These are phyloP conservation scores for Setophaga kirtlandii DNA, from an alignment of 2,113 vertebrate genomes.

Conservation along the genomic window DNA sequence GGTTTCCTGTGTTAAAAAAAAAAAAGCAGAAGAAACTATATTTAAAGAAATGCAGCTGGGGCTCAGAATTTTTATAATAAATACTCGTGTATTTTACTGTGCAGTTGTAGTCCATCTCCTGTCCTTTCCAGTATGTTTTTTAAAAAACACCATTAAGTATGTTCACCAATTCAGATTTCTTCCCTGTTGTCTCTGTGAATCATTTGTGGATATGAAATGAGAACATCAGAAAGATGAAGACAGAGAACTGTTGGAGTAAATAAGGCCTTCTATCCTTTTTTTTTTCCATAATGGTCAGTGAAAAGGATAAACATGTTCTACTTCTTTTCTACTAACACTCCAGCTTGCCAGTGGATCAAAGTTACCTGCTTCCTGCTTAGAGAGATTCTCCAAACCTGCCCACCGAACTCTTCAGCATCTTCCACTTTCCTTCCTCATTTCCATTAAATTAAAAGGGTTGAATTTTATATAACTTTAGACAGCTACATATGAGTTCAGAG, in stretches of 20 bases:
- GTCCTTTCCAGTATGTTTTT: not conserved
- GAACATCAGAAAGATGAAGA: not conserved
- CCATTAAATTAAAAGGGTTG: not conserved
- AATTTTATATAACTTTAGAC: not conserved
- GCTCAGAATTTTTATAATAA: not conserved
- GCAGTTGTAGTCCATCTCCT: not conserved
- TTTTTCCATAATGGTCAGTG: not conserved
- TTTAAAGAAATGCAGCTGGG: not conserved
- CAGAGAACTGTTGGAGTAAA: not conserved
- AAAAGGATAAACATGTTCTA: not conserved
- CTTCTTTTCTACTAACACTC: not conserved
- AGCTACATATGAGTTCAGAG: not conserved
- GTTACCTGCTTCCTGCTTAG: not conserved
- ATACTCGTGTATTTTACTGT: not conserved
- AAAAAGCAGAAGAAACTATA: not conserved
- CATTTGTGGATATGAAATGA: not conserved
- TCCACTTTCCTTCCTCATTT: not conserved
- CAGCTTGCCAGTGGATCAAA: not conserved
- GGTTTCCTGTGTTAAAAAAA: not conserved
- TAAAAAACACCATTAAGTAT: not conserved
- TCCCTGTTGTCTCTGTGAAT: not conserved
- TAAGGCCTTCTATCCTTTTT: not conserved
- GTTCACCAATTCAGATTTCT: not conserved
- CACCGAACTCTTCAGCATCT: not conserved
- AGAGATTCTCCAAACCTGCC: not conserved